Base-by-base conservation (phyloP, 2,797 vertebrate species). In the Myotis findleyi region DNA sequence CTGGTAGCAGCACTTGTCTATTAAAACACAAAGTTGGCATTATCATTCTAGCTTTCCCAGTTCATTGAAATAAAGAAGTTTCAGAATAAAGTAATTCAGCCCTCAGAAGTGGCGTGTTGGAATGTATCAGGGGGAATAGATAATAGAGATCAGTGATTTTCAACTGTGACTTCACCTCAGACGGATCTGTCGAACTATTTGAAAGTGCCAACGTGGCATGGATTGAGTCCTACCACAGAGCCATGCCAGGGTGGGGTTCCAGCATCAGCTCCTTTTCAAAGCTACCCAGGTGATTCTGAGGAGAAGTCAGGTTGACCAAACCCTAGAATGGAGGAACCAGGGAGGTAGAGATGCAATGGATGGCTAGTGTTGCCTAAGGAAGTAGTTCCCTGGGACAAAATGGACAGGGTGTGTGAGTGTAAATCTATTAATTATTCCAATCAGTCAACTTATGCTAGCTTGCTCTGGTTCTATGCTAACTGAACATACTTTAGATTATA, bases 61-160 rank as follows among this genome's bases (percentile, higher is more conserved):
- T 81, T 84, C 41, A 57, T 93, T 62, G 73, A 86, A 92, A 69
- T 72, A 83, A 88, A 96, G 41, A 95, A 80, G 20, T 93, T 82
- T 27, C 41, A 49, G 51, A 95, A 59, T n/a, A 93, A 88, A 95
- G 62, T 30, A 44, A 44, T 55, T 82, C 90, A 12, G 12, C 64
- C 57, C 84, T 83, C 75, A 59, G 25, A 66, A 82, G n/a, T 23
- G 13, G 8, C 23, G 1, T 49, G n/a, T 17, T 1, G 0, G 18
- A 14, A 18, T n/a, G 30, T 2, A 10, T 10, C 11, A 16, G 17
- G 10, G 23, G 6, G 9, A 55, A 36, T 25, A 33, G 16, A 76
- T 30, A 49, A 25, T 47, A 66, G 10, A 1, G 16, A 30, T 59
- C 2, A 6, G 38, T 84, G 36, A 68, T 89, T 90, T 87, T 87